Percentiles rank a stretch among this genome's conserved stretches.
Evolutionary conservation across 2,113 vertebrate species (phyloP).

Genomic region (Heliornis fulica): DNA sequence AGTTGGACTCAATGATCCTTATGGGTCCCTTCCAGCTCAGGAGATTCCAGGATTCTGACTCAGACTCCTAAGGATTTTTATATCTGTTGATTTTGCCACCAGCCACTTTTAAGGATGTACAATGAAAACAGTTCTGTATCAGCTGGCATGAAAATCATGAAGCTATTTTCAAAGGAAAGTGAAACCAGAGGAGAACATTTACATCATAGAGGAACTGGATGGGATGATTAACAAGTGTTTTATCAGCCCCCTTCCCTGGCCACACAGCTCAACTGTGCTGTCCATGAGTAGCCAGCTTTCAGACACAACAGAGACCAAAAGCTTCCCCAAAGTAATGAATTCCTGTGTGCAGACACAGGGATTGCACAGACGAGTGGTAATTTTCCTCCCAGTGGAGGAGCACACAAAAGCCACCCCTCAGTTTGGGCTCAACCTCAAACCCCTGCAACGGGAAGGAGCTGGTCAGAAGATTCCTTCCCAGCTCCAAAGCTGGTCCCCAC

Average conservation of each 20-base stretch:
- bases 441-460: not conserved
- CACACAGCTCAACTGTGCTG: not conserved
- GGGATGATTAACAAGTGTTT: not conserved
- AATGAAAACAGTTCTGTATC: not conserved
- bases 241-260: not conserved
- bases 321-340: not conserved
- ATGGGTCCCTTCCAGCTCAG: too few relatives aligned
- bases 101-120: not conserved
- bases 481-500: not conserved
- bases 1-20: too few relatives aligned
- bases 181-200: not conserved
- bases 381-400: accelerated
- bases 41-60: too few relatives aligned
- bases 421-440: not conserved
- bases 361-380: not conserved
- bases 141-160: not conserved
- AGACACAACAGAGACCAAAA: not conserved
- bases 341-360: accelerated
- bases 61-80: not conserved
- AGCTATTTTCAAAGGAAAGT: not conserved
- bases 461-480: not conserved
- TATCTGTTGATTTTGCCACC: not conserved
- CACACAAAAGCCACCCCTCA: not conserved
- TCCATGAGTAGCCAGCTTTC: not conserved
- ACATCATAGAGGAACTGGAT: not conserved